phyloP scores from a whole-genome alignment of 35 echinoderm and acorn worm genomes.

The Lytechinus pictus region DNA sequence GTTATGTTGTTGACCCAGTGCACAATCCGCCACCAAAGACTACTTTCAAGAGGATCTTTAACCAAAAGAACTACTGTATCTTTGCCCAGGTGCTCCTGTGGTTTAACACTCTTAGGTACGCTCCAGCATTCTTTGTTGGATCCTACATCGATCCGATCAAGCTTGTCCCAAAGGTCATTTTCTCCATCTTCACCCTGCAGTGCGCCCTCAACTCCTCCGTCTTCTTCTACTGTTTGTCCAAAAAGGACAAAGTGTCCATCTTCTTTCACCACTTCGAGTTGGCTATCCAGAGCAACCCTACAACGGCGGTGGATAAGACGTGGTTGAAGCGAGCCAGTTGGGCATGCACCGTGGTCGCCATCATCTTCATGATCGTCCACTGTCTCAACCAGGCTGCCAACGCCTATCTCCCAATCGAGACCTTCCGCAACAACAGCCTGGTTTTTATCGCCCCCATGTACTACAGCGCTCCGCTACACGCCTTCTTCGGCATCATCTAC shows the following conservation, averaged over 20 bases:
- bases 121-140: slow-evolving; percentile 74
- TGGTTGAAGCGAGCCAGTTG: slow-evolving; percentile 45
- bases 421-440: slow-evolving; percentile 63
- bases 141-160: slow-evolving; percentile 44
- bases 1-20: slow-evolving; percentile 55
- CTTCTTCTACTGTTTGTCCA: slow-evolving; percentile 55
- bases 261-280: slow-evolving; percentile 74
- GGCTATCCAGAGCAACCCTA: slow-evolving; percentile 58
- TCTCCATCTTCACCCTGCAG: slow-evolving; percentile 63
- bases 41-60: slow-evolving; percentile 62
- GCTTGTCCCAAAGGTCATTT: slow-evolving; percentile 82
- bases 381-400: slow-evolving; percentile 67
- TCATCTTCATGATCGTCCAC: slow-evolving; percentile 50
- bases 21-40: slow-evolving; percentile 35
- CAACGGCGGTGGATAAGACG: slow-evolving; percentile 34
- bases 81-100: slow-evolving; percentile 67
- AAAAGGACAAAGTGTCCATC: slow-evolving; percentile 37
- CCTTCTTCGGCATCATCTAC: slow-evolving; percentile 58
- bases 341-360: slow-evolving; percentile 43
- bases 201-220: slow-evolving; percentile 74
- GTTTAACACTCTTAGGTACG: slow-evolving; percentile 75
- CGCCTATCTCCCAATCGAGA: slow-evolving; percentile 68
- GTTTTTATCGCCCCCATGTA: slow-evolving; percentile 80
- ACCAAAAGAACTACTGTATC: slow-evolving; percentile 64
- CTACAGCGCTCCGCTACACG: slow-evolving; percentile 36